Conservation (phyloP, 1,140 invertebrate species). For the Apis cerana region DNA sequence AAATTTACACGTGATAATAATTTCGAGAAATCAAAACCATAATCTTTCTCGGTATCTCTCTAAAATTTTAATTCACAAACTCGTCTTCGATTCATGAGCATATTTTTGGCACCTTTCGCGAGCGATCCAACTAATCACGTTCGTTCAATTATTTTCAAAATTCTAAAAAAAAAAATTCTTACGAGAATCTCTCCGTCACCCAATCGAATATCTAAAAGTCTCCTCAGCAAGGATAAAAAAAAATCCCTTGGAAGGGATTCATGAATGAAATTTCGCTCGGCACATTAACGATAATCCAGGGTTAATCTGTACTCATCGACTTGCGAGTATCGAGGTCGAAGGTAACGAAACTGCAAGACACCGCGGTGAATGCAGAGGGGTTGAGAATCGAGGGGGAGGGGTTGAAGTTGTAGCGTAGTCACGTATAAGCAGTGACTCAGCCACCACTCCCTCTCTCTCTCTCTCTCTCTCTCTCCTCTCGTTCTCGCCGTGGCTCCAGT, state of each 20-base stretch:
- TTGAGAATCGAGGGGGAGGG: slow-evolving; percentile 24
- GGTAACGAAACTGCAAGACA: slow-evolving; percentile 55
- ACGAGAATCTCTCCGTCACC: too few relatives aligned
- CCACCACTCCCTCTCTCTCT: slow-evolving; percentile 39
- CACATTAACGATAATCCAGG: neutral
- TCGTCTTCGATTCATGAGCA: too few relatives aligned
- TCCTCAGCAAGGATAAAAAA: too few relatives aligned
- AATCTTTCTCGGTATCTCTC: too few relatives aligned
- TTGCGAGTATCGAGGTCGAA: slow-evolving; percentile 48
- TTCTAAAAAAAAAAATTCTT: too few relatives aligned
- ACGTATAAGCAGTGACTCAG: slow-evolving; percentile 79
- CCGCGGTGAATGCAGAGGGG: slow-evolving; percentile 40
- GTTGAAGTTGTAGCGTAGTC: slow-evolving; percentile 68
- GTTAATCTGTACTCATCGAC: slow-evolving; percentile 26
- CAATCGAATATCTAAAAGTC: too few relatives aligned
- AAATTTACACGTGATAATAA: too few relatives aligned
- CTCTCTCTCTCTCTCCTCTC: slow-evolving; percentile 5
- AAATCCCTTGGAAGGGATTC: neutral
- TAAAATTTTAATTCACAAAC: too few relatives aligned
- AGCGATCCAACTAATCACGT: too few relatives aligned
- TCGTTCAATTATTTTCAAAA: too few relatives aligned
- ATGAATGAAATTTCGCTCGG: slow-evolving; percentile 30
- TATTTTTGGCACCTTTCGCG: too few relatives aligned
- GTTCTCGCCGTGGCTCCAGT: slow-evolving; percentile 54
- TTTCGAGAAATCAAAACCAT: too few relatives aligned